Conservation (phyloP, 2,113 vertebrate genomes). For the Jacana jacana region DNA sequence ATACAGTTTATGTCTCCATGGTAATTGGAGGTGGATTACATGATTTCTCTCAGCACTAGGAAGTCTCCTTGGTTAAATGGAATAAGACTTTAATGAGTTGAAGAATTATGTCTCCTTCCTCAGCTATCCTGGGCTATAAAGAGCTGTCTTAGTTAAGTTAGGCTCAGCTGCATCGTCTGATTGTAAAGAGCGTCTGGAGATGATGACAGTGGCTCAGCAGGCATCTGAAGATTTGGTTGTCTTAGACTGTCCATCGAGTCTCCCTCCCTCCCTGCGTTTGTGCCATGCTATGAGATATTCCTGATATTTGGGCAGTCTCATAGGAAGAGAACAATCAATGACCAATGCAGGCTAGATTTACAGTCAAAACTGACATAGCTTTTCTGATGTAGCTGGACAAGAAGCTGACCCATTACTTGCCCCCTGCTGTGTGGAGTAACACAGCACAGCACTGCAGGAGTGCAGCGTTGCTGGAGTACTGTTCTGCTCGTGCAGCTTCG, state of each 20-base stretch:
- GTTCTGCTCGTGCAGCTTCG: neutral
- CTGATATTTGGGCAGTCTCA: neutral
- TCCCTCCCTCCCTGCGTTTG: neutral
- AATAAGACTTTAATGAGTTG: neutral
- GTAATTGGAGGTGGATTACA: neutral
- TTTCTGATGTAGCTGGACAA: neutral
- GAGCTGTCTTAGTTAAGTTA: neutral
- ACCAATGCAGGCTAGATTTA: neutral
- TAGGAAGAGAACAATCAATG: neutral
- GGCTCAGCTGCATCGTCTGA: neutral
- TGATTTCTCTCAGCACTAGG: neutral
- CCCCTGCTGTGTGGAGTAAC: neutral
- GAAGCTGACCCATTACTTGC: neutral
- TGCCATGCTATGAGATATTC: neutral
- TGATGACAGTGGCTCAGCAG: neutral
- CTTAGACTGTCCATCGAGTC: neutral
- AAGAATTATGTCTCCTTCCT: neutral
- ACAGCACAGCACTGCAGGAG: neutral
- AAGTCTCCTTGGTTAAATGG: neutral
- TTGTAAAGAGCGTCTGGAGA: neutral
- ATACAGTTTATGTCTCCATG: neutral
- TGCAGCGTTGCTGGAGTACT: neutral
- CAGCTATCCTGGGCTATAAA: neutral
- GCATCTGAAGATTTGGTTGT: neutral
- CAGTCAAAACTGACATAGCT: neutral